Conservation (phyloP, 2,888 invertebrate genomes). For the Eilema caniola region DNA sequence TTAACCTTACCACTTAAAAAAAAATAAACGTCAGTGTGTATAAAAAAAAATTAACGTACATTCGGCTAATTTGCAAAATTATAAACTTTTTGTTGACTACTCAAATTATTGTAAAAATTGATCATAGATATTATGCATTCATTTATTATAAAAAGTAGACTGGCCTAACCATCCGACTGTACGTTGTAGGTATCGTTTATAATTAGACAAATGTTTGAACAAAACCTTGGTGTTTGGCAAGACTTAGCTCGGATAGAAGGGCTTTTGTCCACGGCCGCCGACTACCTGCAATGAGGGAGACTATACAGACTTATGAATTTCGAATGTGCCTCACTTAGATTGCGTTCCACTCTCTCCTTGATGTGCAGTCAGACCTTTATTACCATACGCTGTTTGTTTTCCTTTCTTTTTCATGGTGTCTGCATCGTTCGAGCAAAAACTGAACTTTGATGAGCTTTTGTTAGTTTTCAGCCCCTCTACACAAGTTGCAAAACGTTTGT, state of each 20-base stretch:
- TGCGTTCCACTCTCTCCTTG: conserved; percentile 55
- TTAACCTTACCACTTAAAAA: too few species aligned
- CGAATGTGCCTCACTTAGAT: conserved; percentile 65
- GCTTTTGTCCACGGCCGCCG: conserved; percentile 62
- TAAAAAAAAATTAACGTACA: too few species aligned
- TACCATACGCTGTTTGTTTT: conserved; percentile 39
- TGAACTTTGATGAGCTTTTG: background rate
- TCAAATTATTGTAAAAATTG: background rate
- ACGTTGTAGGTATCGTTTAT: conserved; percentile 57
- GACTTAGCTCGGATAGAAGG: conserved; percentile 51
- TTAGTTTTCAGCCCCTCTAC: background rate
- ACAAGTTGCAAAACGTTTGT: too few species aligned
- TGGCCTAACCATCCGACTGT: conserved; percentile 27
- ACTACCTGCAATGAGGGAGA: conserved; percentile 43
- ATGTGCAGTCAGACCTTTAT: conserved; percentile 46
- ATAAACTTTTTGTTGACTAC: too few species aligned
- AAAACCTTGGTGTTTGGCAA: conserved; percentile 71
- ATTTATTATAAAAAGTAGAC: conserved; percentile 30
- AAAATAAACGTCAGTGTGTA: too few species aligned
- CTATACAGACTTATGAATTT: conserved; percentile 71
- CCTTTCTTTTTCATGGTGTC: conserved; percentile 22
- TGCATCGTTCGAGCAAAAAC: background rate
- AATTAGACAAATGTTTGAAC: conserved; percentile 77
- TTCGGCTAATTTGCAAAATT: too few species aligned
- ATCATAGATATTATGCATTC: background rate